These are phyloP conservation scores for Sycophila texana DNA, from an alignment of 2,888 invertebrate genomes.

Conservation along the genomic window DNA sequence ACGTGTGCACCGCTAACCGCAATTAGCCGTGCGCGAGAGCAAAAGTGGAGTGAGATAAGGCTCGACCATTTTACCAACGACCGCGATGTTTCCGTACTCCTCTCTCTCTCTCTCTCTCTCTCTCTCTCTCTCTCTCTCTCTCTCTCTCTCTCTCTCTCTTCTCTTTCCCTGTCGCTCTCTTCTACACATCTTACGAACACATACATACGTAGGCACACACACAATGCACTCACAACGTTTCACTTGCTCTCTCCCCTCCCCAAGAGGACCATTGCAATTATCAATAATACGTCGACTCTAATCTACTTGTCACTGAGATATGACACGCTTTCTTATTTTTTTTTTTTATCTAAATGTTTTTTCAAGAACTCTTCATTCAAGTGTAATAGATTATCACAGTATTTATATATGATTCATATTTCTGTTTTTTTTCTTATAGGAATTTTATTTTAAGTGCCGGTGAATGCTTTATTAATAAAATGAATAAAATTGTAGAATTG, in stretches of 20 bases:
- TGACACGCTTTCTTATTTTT: background rate
- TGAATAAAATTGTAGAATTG: no score
- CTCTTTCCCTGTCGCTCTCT: background rate
- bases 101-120: background rate
- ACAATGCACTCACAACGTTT: no score
- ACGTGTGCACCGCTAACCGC: conserved; percentile 54
- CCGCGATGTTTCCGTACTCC: conserved; percentile 48
- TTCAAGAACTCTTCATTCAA: background rate
- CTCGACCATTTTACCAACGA: conserved; percentile 56
- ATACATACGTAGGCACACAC: no score
- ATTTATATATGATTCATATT: no score
- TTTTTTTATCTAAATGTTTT: background rate
- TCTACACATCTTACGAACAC: no score
- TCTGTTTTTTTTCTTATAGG: no score
- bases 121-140: conserved; percentile 3
- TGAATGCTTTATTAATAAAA: no score
- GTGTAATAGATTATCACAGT: no score
- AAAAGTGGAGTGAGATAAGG: conserved; percentile 62
- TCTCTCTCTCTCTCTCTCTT: conserved; percentile 47
- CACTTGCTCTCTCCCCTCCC: conserved; percentile 6
- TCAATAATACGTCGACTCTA: conserved; percentile 51
- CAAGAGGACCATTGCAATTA: conserved; percentile 36
- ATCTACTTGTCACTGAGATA: conserved; percentile 46
- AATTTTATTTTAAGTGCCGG: no score
- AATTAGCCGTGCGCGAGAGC: conserved; percentile 52